These are phyloP conservation scores for Rhimphoctona megacephalus DNA, from an alignment of 2,888 invertebrate genomes.

Conservation along the genomic window DNA sequence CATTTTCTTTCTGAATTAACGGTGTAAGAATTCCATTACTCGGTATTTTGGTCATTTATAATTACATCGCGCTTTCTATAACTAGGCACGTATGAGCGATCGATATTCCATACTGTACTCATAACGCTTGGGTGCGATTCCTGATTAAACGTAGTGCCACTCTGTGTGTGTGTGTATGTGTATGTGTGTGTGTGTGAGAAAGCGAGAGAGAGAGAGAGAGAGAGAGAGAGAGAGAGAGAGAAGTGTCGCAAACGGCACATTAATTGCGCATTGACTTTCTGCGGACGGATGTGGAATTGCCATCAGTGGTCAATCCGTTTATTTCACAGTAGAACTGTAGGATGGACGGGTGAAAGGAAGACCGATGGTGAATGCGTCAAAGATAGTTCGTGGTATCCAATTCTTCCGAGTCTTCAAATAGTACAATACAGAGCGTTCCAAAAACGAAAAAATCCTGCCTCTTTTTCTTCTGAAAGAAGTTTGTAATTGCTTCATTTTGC, in stretches of 20 bases:
- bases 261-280: slow-evolving; percentile 60
- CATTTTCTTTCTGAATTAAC: neutral
- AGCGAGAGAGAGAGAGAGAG: slow-evolving; percentile 18
- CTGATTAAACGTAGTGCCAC: slow-evolving; percentile 51
- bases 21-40: neutral
- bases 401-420: slow-evolving; percentile 49
- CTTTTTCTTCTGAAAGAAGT: neutral
- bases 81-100: slow-evolving; percentile 71
- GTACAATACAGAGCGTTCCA: neutral
- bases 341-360: slow-evolving; percentile 31
- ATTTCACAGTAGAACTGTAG: slow-evolving; percentile 14
- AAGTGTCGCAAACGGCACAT: slow-evolving; percentile 38
- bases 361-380: slow-evolving; percentile 50
- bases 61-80: slow-evolving; percentile 31
- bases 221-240: slow-evolving; percentile 9
- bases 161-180: slow-evolving; percentile 1
- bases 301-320: slow-evolving; percentile 62
- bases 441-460: neutral
- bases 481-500: neutral
- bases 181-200: neutral
- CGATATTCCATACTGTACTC: slow-evolving; percentile 57
- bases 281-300: slow-evolving; percentile 50
- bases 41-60: neutral
- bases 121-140: slow-evolving; percentile 27
- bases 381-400: slow-evolving; percentile 59